Conservation (phyloP, 2,888 invertebrate genomes). For the Caradrina kadenii region DNA sequence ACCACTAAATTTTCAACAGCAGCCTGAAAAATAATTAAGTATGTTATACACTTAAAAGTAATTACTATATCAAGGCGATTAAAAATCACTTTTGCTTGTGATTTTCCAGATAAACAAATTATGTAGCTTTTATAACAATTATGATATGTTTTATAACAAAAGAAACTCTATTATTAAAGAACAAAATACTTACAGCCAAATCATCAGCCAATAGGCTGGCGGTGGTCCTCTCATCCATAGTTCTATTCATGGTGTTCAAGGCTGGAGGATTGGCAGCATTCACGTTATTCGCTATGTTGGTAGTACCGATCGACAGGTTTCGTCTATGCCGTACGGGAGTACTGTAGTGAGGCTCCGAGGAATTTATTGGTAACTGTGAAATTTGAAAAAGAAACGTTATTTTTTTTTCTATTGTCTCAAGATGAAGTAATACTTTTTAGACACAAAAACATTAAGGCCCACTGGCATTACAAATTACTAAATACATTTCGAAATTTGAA, state of each 20-base stretch:
- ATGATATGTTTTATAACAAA: too few relatives aligned
- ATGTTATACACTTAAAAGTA: background rate
- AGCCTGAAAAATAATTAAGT: constrained; percentile 73
- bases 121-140: too few relatives aligned
- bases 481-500: background rate
- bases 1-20: constrained; percentile 90
- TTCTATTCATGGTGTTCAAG: constrained; percentile 88
- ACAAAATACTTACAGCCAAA: constrained; percentile 83
- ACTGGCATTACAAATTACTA: background rate
- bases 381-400: constrained; percentile 17
- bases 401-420: background rate
- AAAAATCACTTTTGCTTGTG: background rate
- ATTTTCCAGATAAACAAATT: too few relatives aligned
- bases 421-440: background rate
- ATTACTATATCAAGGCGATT: background rate
- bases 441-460: background rate
- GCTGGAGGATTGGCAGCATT: constrained; percentile 75
- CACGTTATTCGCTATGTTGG: constrained; percentile 81
- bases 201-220: constrained; percentile 91
- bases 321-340: constrained; percentile 87
- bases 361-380: constrained; percentile 76
- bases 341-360: constrained; percentile 88
- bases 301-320: constrained; percentile 87
- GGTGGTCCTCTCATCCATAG: constrained; percentile 91
- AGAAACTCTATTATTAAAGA: background rate